Conservation (phyloP, 1,140 invertebrate species). For the Zaprionus nigranus region DNA sequence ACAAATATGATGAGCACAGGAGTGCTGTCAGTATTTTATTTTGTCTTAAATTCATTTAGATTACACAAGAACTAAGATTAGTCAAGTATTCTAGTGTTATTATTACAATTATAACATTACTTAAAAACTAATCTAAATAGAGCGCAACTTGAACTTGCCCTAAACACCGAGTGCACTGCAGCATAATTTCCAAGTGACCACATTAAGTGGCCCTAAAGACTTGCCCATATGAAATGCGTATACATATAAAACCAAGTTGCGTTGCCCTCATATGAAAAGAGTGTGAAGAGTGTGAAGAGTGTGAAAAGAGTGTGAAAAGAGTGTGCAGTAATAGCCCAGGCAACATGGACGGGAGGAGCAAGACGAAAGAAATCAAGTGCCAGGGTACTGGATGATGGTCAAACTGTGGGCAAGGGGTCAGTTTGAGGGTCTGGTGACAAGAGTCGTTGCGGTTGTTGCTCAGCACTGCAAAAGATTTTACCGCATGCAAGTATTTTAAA, state of each 20-base stretch:
- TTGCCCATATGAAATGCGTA: constrained; percentile 1
- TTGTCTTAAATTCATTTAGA: background rate
- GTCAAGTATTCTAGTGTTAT: background rate
- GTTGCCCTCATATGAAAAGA: background rate
- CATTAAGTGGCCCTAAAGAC: constrained; percentile 12
- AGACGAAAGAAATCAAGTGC: background rate
- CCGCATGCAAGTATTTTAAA: constrained; percentile 54
- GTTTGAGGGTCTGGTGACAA: constrained; percentile 43
- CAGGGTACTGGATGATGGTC: constrained; percentile 20
- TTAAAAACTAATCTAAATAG: background rate
- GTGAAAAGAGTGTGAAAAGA: constrained; percentile 8
- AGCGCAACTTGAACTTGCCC: background rate
- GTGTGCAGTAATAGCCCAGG: constrained; percentile 11
- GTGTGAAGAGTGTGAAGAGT: constrained; percentile 14
- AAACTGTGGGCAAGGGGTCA: constrained; percentile 33
- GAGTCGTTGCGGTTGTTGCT: constrained; percentile 37
- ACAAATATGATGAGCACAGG: background rate
- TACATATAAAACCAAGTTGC: constrained; percentile 10
- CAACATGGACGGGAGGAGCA: background rate
- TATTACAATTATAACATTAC: background rate
- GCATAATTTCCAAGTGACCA: constrained; percentile 1
- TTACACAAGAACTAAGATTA: background rate
- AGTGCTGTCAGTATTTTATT: background rate
- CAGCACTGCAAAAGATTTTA: constrained; percentile 45
- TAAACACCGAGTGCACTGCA: constrained; percentile 9